Conservation (phyloP, 2,797 vertebrate genomes). For the Sebastes elongatus region DNA sequence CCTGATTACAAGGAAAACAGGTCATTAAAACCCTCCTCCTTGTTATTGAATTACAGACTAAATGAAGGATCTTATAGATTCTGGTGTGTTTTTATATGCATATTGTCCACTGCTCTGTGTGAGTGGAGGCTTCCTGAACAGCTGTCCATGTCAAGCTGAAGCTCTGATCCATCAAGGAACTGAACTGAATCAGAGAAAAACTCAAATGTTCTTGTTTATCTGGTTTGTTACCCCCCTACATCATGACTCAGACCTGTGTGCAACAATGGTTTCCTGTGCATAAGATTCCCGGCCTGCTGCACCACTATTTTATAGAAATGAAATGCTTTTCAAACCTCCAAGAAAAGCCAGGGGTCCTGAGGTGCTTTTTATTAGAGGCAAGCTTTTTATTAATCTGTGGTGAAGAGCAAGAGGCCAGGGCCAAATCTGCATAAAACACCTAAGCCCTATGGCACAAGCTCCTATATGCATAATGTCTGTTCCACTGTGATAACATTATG, state of each 20-base stretch:
- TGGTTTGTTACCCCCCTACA: constrained; percentile 4
- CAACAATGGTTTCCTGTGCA: constrained; percentile 18
- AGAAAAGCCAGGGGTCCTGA: constrained; percentile 15
- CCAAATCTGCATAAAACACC: constrained; percentile 45
- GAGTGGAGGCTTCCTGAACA: constrained; percentile 14
- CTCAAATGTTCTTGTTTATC: constrained; percentile 24
- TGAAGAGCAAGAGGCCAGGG: constrained; percentile 23
- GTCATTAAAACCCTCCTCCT: constrained; percentile 60
- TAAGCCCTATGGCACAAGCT: constrained; percentile 22
- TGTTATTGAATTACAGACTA: constrained; percentile 35
- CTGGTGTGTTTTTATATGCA: constrained; percentile 10
- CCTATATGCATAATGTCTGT: constrained; percentile 34
- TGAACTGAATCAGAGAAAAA: constrained; percentile 22
- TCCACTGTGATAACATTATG: constrained; percentile 46
- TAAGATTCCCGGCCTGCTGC: neutral
- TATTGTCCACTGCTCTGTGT: constrained; percentile 7
- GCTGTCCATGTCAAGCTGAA: constrained; percentile 25
- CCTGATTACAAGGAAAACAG: constrained; percentile 71
- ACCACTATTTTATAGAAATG: constrained; percentile 29
- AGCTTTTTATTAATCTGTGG: constrained; percentile 47
- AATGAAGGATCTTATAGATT: constrained; percentile 16
- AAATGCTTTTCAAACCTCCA: constrained; percentile 41
- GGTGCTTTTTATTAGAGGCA: constrained; percentile 44
- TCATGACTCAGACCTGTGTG: constrained; percentile 56
- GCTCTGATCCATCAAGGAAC: constrained; percentile 51